Conservation (phyloP, 2,888 invertebrate genomes). For the Xylocampa areola region DNA sequence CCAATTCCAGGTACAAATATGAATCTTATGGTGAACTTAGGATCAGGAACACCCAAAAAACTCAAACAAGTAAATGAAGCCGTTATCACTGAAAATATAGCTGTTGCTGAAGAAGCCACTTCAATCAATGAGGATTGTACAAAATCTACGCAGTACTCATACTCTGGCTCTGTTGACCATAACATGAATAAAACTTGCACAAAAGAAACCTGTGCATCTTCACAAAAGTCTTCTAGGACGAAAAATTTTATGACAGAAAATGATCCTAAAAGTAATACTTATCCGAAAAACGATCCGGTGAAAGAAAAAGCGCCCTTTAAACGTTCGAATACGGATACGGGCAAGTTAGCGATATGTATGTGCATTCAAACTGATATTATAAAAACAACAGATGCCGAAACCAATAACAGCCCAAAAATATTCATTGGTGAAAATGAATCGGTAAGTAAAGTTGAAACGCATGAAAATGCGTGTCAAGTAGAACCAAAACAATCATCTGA, state of each 20-base stretch:
- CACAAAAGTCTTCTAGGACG: conserved; percentile 15
- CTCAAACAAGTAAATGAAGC: conserved; percentile 49
- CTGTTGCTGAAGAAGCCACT: conserved; percentile 68
- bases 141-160: conserved; percentile 72
- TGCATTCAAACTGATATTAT: conserved; percentile 49
- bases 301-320: conserved; percentile 67
- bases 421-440: not conserved
- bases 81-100: conserved; percentile 64
- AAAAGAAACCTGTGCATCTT: conserved; percentile 2
- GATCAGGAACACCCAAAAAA: too few relatives aligned
- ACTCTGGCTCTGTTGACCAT: conserved; percentile 22
- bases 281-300: conserved; percentile 65
- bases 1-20: conserved; percentile 85
- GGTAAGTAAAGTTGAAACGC: conserved; percentile 1
- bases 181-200: conserved; percentile 26
- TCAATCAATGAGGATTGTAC: conserved; percentile 71
- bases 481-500: conserved; percentile 8
- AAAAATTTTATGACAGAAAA: conserved; percentile 6
- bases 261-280: conserved; percentile 64
- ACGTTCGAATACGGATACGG: conserved; percentile 73
- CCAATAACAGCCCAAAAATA: conserved; percentile 9
- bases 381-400: conserved; percentile 2
- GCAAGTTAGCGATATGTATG: conserved; percentile 10
- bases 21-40: conserved; percentile 76
- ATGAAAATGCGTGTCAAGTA: conserved; percentile 18